Evolutionary conservation across 2,797 vertebrate species (phyloP), one percentile per base, ranked within the genome.

Genomic region (Echeneis naucrates): DNA sequence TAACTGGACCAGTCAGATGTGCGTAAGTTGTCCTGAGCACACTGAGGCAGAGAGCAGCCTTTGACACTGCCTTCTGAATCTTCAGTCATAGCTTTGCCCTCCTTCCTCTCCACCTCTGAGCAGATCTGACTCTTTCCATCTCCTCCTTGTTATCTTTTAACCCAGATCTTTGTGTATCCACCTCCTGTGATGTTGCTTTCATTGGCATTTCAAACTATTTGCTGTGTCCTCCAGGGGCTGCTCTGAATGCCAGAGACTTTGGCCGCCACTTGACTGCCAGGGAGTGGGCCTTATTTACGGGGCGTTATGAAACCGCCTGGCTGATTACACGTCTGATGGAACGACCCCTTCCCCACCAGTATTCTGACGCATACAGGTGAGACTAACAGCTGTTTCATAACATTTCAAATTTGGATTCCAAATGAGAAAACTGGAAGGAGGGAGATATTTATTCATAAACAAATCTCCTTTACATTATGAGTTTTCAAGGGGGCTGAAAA

Each of bases 201-300:
- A 19, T 3, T 33, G 10, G 19, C 35, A 16, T 53, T n/a, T 56
- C 44, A 13, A 23, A 16, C 11, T 23, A 9, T 52, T 61, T 13
- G 1, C 48, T 48, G 16, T 60, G 13, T 65, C 55, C 42, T 26
- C 59, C 59, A 99, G 98, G 98, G 54, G 97, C 97, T 14, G 93
- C 98, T 35, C 67, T 98, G 63, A 87, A 96, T 0, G 94, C 96
- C 0, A 95, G 91, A 32, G 98, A 99, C 84, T 93, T 88, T 13
- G 95, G 92, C 26, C 96, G 97, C 5, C 88, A 95, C 23, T 89
- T 97, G 70, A 97, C 95, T 0, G 78, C 97, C 0, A 93, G 90
- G 82, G 96, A 99, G 84, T 99, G 98, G 98, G 97, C 98, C 23
- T 75, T 95, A 19, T 99, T 95, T 79, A 99, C 98, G 0, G 95